These are phyloP conservation scores for Eleutherodactylus coqui DNA, from an alignment of 2,797 vertebrate genomes.

Conservation along the genomic window DNA sequence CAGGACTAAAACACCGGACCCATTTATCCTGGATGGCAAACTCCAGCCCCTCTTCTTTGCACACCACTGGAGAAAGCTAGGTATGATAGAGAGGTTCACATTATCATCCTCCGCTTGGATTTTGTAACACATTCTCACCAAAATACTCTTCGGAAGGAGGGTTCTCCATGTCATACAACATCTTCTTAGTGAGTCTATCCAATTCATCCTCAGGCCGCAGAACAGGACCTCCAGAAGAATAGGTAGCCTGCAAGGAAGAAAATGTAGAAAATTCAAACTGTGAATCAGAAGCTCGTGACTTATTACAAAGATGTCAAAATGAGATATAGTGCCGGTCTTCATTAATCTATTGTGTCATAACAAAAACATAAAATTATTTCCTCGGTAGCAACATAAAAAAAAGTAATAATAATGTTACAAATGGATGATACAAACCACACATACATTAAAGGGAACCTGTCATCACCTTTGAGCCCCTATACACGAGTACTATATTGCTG, in stretches of 20 bases:
- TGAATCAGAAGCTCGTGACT: neutral
- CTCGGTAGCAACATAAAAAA: too few relatives aligned
- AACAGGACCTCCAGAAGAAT: conserved; percentile 65
- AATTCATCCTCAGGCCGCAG: conserved; percentile 94
- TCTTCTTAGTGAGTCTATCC: conserved; percentile 97
- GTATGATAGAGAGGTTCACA: neutral
- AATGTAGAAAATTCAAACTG: neutral
- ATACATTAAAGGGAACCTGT: too few relatives aligned
- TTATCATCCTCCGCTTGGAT: neutral
- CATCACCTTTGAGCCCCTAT: too few relatives aligned
- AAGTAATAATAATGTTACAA: too few relatives aligned
- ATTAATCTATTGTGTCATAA: too few relatives aligned
- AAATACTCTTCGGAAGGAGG: conserved; percentile 96
- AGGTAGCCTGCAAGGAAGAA: conserved; percentile 71
- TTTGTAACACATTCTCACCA: conserved; percentile 76
- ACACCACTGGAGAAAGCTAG: neutral
- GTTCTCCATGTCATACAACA: conserved; percentile 98
- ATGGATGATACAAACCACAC: too few relatives aligned
- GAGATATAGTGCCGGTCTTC: too few relatives aligned
- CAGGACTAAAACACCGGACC: too few relatives aligned
- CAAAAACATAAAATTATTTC: too few relatives aligned
- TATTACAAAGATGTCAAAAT: neutral
- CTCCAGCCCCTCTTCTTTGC: too few relatives aligned
- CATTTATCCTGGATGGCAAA: neutral
- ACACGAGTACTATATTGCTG: too few relatives aligned